Evolutionary conservation across 2,113 vertebrate species (phyloP), one percentile per base, ranked within the genome.

Genomic region (Oreochromis niloticus): DNA sequence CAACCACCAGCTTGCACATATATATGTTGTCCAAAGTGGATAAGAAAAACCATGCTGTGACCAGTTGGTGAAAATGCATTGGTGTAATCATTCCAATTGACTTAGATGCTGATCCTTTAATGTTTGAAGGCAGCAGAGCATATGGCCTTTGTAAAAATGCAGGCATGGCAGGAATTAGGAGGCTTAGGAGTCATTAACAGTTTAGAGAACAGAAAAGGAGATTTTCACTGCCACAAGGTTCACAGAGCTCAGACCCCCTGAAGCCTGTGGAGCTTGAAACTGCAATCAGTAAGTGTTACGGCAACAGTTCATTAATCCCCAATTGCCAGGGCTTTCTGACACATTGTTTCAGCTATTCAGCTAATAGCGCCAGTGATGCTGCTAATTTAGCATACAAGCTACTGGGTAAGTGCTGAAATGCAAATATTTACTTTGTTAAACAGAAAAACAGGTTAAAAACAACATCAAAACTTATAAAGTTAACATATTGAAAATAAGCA

Each of bases 161-260:
- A 83, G 78, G 83, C 75, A 71, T 16, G 52, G 43, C 78, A 43
- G 75, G 91, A 82, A 84, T 92, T 89, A 59, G 89, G 85, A 81
- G 88, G 85, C 81, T 95, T 89, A 91, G 34, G 84, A 84, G 59
- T 91, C 81, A 84, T 94, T 92, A 93, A 87, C 90, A 87, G 91
- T 93, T 95, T 93, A 90, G 85, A 92, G 89, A 83, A 93, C 87
- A 88, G 54, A 95, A 92, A 90, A 89, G 88, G 80, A 94, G 94
- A 94, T 94, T 93, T 91, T 87, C 52, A 85, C 83, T 66, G 78
- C 34, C 59, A 78, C 32, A n/a, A 41, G 71, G 84, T 71, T 88
- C 16, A 22, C 4, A 56, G 50, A 81, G 75, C 46, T 84, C 36
- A 56, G 30, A 63, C 48, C 27, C 54, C 54, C 85, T 6, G 55